Base-by-base conservation (phyloP, 1,140 invertebrate genomes). In the Proales similis region DNA sequence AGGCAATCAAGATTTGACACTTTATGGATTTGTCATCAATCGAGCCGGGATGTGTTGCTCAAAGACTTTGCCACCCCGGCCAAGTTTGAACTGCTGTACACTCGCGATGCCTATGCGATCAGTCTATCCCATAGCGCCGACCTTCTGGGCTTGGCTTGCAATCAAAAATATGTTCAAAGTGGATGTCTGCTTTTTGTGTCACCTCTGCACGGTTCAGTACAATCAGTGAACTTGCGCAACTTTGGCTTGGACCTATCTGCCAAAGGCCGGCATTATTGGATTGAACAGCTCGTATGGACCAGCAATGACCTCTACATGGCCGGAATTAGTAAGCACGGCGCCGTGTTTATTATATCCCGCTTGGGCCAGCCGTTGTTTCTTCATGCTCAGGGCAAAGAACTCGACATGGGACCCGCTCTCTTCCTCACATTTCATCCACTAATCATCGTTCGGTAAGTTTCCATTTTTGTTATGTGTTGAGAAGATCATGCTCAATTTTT, bases 401-500 rank as follows among this genome's bases (percentile, higher is more conserved):
- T 73, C 22, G 67, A 72, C 17, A 68, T 74, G 67, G 72, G 72
- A 42, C 73, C 73, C 4, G 66, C 70, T 9, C 65, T 68, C 32
- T 76, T 67, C 57, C 60, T 76, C 7, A 71, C 72, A 24, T 57
- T 76, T 22, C 72, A 73, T 65, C 74, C 74, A n/a, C 64, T 71
- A 14, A 67, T 71, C 24, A 32, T 64, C 32, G 51, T 71, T 11
- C 66, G 66, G 71, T 72, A 49, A 68, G 68, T 65, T n/a, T 24
- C n/a, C 20, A 22, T 9, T n/a, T n/a, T 42, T 22, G 24, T 11
- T 24, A 12, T 12, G 5, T 32, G 6, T 12, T 22, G 11, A 47
- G 12, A n/a, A 1, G 26, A 17, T 32, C 32, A 22, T 60, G n/a
- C 30, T 4, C 6, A 19, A 12, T n/a, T 27, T 12, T 57, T 19